Evolutionary conservation across 2,888 invertebrate genomes (phyloP), one percentile per base, ranked within the genome.

Genomic region (Actias luna): DNA sequence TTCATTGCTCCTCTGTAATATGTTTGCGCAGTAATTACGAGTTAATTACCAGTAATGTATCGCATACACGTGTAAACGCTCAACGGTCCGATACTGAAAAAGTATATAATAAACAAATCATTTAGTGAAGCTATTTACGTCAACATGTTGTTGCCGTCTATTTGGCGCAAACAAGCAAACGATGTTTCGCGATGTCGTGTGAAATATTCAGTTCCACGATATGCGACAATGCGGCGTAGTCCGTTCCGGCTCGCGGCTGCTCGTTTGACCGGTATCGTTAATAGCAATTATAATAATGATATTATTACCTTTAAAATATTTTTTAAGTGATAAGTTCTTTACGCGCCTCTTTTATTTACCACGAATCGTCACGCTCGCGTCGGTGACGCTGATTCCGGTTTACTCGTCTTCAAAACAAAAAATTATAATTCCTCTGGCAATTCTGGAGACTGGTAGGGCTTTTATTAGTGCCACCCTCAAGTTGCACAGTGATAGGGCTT

Each of bases 151-250:
- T 63, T 59, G 35, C 52, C 55, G 59, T 27, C 50, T 59, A 63
- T 63, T 63, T 63, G 58, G 60, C 60, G 60, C 60, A 63, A 60
- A 64, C 58, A 68, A 65, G 62, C n/a, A 62, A 52, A 27, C 27
- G 36, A 63, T 59, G 64, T 62, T 68, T 67, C 67, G 60, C 66
- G 62, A 60, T 59, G 59, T 58, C 62, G 65, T 66, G 72, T 64
- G 46, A 70, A 67, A 68, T 66, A 61, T 68, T 64, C 61, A 65
- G n/a, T 55, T 25, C 27, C 12, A 33, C 4, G 63, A 66, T 63
- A 36, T 18, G 14, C 16, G 42, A 42, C 42, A 42, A 18, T 42
- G 42, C 42, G 42, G 42, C 7, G 42, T 18, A 1, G 42, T 42
- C n/a, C n/a, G n/a, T n/a, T n/a, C n/a, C n/a, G n/a, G n/a, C n/a